Percentiles rank a stretch among this genome's conserved stretches.
Evolutionary conservation across 2,113 vertebrate genomes (phyloP).

Genomic region (Xenopus laevis): DNA sequence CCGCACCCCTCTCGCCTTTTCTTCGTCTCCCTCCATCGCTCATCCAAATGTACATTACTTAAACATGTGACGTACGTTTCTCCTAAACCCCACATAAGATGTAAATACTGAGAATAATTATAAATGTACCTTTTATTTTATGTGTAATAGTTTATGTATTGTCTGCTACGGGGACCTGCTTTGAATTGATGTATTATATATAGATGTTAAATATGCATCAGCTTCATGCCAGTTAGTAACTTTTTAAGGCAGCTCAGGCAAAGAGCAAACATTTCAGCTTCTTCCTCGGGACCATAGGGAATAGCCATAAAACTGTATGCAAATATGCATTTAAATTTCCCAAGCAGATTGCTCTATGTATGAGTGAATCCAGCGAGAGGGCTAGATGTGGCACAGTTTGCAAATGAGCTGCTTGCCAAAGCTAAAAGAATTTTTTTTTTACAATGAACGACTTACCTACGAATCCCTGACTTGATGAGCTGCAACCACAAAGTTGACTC

Average conservation of each 20-base stretch:
- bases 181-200: conserved; percentile 3
- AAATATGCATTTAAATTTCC: neutral
- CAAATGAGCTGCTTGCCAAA: neutral
- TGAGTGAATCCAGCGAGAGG: neutral
- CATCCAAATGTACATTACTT: neutral
- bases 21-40: neutral
- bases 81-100: neutral
- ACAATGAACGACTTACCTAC: too few relatives aligned
- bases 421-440: neutral
- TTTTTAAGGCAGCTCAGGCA: neutral
- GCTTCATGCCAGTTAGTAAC: neutral
- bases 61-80: neutral
- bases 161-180: neutral
- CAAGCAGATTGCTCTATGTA: neutral
- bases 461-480: too few relatives aligned
- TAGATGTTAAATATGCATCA: conserved; percentile 6
- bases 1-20: too few relatives aligned
- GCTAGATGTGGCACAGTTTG: neutral
- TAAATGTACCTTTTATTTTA: neutral
- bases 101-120: neutral
- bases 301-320: conserved; percentile 7
- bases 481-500: too few relatives aligned
- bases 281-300: neutral
- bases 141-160: neutral
- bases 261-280: neutral